Percentiles rank a stretch among this genome's conserved stretches.
Evolutionary conservation across 2,797 vertebrate species (phyloP).

Genomic region (Alectoris magna): DNA sequence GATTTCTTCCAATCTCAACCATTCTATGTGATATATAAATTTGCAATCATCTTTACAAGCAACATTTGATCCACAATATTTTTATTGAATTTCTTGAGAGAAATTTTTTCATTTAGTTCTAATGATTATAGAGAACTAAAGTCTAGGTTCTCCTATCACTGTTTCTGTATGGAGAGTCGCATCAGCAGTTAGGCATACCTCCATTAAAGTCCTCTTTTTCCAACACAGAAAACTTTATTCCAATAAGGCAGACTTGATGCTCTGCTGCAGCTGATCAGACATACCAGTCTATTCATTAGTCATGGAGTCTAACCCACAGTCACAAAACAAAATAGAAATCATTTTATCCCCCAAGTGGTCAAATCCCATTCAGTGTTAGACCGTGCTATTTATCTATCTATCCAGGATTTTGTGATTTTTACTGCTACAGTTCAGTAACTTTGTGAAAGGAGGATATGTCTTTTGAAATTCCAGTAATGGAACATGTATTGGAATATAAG

Average conservation of each 20-base stretch:
- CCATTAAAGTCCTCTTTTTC: constrained; percentile 25
- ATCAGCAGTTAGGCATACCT: neutral
- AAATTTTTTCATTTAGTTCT: neutral
- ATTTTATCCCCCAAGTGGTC: constrained; percentile 16
- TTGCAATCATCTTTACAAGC: neutral
- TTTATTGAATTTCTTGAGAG: neutral
- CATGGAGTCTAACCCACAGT: neutral
- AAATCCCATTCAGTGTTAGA: neutral
- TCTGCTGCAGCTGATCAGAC: neutral
- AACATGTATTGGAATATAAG: neutral
- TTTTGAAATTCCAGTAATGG: constrained; percentile 16
- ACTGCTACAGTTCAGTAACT: constrained; percentile 35
- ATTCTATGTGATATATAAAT: neutral
- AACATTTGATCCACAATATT: neutral
- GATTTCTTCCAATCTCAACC: neutral
- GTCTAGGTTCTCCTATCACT: neutral
- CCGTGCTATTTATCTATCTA: constrained; percentile 10
- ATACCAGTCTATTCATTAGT: constrained; percentile 16
- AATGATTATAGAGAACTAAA: neutral
- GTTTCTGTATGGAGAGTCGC: neutral
- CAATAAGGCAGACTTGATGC: neutral
- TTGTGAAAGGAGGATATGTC: constrained; percentile 20
- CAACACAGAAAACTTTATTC: constrained; percentile 26
- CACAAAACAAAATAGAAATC: constrained; percentile 36
- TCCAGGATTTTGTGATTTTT: constrained; percentile 3